Evolutionary conservation across 2,888 invertebrate species (phyloP), one percentile per base, ranked within the genome.

Genomic region (Harpalus rubripes): DNA sequence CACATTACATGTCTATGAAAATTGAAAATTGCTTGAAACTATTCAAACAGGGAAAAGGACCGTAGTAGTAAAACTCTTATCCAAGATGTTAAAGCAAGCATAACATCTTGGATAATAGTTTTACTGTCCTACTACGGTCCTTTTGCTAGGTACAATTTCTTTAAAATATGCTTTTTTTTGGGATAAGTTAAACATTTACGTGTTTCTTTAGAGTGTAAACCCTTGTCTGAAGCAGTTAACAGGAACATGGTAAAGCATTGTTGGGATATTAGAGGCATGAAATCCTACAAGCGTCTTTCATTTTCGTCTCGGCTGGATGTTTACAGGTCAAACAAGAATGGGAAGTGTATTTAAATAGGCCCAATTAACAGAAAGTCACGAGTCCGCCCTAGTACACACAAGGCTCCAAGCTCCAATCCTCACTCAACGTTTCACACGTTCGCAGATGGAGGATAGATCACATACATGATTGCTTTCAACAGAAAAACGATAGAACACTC

Each of bases 311-410:
- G 72, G n/a, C 22, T 61, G 41, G 74, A 83, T 88, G 87, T 89
- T 88, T 89, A 88, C 88, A 87, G 88, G 88, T 87, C 88, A 89
- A 89, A 89, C 89, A 89, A 87, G 88, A 88, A 87, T 83, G 83
- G 87, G 89, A 88, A 88, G 88, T 88, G 88, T 89, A 88, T 88
- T 89, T 89, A 89, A 88, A 89, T 88, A 88, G 89, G 88, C 87
- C 88, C 88, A 89, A 89, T 89, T 89, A 89, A 88, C 88, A 89
- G 87, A 87, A 87, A 88, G 88, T 87, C 88, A 88, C 87, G 88
- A 88, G 88, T 86, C 18, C 41, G 86, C 76, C 85, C 84, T 81
- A 85, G 87, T 86, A 86, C 87, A 88, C 87, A 59, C 39, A 7
- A 78, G 32, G 10, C 59, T 15, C 12, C 12, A 74, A 12, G 15